These are phyloP conservation scores for Albula glossodonta DNA, from an alignment of 2,113 vertebrate genomes.

Conservation along the genomic window DNA sequence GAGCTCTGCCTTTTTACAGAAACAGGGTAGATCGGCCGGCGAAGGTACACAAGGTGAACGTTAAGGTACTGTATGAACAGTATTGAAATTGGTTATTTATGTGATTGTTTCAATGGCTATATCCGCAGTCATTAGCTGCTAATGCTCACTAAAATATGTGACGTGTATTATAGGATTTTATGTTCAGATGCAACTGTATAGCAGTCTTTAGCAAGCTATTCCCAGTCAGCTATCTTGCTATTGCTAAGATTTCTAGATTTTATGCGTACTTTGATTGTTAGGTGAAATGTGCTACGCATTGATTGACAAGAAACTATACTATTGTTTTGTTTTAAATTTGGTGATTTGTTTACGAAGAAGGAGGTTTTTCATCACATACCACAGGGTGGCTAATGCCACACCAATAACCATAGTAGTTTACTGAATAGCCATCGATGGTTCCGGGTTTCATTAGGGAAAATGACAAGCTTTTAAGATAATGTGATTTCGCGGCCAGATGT, in stretches of 20 bases:
- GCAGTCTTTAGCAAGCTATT: neutral
- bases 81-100: neutral
- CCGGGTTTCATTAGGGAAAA: too few relatives aligned
- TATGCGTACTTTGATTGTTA: neutral
- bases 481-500: too few relatives aligned
- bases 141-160: slow-evolving; percentile 3
- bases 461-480: too few relatives aligned
- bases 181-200: neutral
- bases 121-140: neutral
- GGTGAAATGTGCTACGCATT: neutral
- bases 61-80: slow-evolving; percentile 1
- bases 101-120: neutral
- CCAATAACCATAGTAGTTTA: too few relatives aligned
- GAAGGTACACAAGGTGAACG: neutral
- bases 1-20: neutral
- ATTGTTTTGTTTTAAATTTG: neutral
- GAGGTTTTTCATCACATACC: neutral
- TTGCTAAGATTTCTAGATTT: neutral
- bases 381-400: neutral
- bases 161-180: slow-evolving; percentile 19
- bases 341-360: neutral
- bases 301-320: neutral
- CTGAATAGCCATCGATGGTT: too few relatives aligned
- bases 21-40: neutral
- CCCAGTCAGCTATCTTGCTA: neutral